Percentiles rank a stretch among this genome's conserved stretches.
Evolutionary conservation across 2,888 invertebrate species (phyloP).

Genomic region (Nasonia oneida): DNA sequence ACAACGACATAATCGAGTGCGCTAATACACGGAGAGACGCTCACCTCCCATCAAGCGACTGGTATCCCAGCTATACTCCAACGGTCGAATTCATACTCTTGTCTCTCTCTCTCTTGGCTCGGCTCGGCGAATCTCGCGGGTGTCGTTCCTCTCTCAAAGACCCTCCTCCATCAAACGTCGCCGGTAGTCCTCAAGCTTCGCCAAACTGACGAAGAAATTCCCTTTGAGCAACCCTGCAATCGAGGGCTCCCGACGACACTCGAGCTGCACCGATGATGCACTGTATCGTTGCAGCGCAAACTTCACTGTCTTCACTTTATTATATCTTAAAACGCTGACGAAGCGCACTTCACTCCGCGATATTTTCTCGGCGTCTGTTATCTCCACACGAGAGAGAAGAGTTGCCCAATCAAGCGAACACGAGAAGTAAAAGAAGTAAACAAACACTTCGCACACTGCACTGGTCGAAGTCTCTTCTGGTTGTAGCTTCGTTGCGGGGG

Average conservation of each 20-base stretch:
- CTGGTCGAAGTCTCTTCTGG: no score
- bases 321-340: no score
- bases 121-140: not conserved
- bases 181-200: not conserved
- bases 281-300: not conserved
- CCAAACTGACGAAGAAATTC: not conserved
- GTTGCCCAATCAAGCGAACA: no score
- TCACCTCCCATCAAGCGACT: not conserved
- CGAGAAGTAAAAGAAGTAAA: no score
- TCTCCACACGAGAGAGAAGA: no score
- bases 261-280: not conserved
- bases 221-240: not conserved
- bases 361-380: no score
- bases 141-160: constrained; percentile 13
- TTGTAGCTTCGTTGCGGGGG: not conserved
- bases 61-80: not conserved
- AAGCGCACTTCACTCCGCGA: not conserved
- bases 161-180: not conserved
- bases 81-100: not conserved
- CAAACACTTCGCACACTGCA: no score
- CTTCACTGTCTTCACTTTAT: not conserved
- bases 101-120: not conserved
- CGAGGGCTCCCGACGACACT: not conserved
- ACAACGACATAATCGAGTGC: no score
- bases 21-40: not conserved